Evolutionary conservation across 2,797 vertebrate genomes (phyloP).

Genomic region (Ciconia nigra): DNA sequence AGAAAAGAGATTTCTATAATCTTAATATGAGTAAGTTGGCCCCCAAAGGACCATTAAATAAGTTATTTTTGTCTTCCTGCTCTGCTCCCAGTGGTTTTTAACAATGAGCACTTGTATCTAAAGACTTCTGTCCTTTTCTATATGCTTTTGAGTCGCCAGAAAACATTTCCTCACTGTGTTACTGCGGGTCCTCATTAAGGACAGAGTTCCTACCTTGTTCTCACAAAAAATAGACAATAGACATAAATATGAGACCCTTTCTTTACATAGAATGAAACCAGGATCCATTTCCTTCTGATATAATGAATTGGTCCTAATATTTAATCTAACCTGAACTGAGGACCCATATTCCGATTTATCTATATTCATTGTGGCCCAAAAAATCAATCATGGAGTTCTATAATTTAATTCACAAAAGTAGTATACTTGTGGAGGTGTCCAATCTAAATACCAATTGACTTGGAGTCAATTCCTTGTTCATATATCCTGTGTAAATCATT

Average conservation of each 20-base stretch:
- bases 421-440: background rate
- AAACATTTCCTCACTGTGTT: background rate
- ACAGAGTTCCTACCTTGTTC: background rate
- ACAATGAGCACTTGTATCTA: conserved; percentile 41
- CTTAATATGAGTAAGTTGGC: conserved; percentile 45
- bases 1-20: conserved; percentile 44
- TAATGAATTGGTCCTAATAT: background rate
- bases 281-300: background rate
- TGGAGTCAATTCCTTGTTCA: background rate
- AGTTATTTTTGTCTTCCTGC: conserved; percentile 46
- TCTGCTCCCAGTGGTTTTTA: conserved; percentile 45
- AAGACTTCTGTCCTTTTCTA: conserved; percentile 25
- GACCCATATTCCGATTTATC: background rate
- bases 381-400: background rate
- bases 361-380: background rate
- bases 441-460: background rate
- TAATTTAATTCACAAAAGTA: background rate
- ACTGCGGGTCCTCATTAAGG: background rate
- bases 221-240: background rate
- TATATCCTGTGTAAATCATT: background rate
- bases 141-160: background rate
- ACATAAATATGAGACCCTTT: background rate
- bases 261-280: background rate
- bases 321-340: background rate
- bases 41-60: conserved; percentile 46